These are phyloP conservation scores for Drosophila ohnishii DNA, from an alignment of 1,140 invertebrate genomes.

Conservation along the genomic window DNA sequence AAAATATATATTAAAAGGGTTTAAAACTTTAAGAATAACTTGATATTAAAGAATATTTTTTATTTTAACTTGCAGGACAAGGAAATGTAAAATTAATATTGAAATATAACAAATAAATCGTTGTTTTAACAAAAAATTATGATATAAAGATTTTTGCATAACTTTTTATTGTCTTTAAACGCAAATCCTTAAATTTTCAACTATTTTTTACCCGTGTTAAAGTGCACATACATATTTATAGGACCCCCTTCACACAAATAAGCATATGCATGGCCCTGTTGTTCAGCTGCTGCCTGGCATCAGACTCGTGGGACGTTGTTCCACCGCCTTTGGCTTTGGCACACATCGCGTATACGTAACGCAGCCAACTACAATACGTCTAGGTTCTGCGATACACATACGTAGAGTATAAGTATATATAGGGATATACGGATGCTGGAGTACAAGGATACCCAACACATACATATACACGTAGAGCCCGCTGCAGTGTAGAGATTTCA, in stretches of 20 bases:
- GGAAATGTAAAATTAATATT: background rate
- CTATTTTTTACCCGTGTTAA: constrained; percentile 3
- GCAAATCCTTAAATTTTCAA: background rate
- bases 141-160: too few relatives aligned
- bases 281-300: constrained; percentile 71
- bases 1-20: background rate
- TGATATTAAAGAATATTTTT: too few relatives aligned
- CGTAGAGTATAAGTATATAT: background rate
- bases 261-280: constrained; percentile 74
- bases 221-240: constrained; percentile 43
- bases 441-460: constrained; percentile 23
- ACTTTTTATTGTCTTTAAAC: background rate
- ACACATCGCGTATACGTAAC: constrained; percentile 72
- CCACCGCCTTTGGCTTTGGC: constrained; percentile 51
- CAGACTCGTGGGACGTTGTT: constrained; percentile 55
- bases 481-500: constrained; percentile 74
- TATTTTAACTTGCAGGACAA: too few relatives aligned
- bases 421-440: constrained; percentile 11
- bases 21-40: background rate
- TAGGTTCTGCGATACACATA: constrained; percentile 30
- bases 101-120: background rate
- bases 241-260: constrained; percentile 40
- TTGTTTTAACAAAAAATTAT: too few relatives aligned
- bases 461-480: constrained; percentile 4
- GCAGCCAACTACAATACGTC: constrained; percentile 57